phyloP scores from a whole-genome alignment of 2,888 invertebrate species.

The Nematopogon swammerdamellus region DNA sequence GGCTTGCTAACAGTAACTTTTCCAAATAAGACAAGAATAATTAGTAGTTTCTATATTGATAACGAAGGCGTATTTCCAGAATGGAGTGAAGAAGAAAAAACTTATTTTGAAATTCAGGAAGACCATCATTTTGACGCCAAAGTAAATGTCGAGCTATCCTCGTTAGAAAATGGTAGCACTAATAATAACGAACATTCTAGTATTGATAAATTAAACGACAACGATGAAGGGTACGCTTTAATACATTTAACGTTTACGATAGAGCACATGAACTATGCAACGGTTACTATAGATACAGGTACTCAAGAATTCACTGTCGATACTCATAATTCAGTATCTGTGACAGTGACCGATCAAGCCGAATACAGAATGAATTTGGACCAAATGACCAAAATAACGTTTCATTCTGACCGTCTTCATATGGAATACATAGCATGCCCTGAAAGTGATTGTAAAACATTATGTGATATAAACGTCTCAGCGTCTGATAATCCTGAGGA shows the following conservation, averaged over 20 bases:
- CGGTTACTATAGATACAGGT: slow-evolving; percentile 38
- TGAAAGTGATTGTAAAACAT: slow-evolving; percentile 27
- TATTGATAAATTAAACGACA: slow-evolving; percentile 9
- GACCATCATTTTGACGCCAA: slow-evolving; percentile 19
- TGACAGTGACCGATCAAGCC: slow-evolving; percentile 24
- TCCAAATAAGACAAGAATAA: slow-evolving; percentile 37
- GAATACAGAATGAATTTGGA: slow-evolving; percentile 31
- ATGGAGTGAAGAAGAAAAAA: slow-evolving; percentile 35
- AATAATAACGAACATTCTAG: background rate
- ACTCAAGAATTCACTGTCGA: slow-evolving; percentile 26
- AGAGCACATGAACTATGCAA: slow-evolving; percentile 53
- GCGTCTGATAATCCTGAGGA: slow-evolving; percentile 11
- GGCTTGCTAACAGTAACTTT: slow-evolving; percentile 36
- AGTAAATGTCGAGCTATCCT: slow-evolving; percentile 7
- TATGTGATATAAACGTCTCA: slow-evolving; percentile 27
- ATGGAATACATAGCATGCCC: slow-evolving; percentile 30
- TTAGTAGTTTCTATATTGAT: slow-evolving; percentile 27
- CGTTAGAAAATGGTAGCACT: too few relatives aligned
- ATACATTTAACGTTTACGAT: slow-evolving; percentile 26
- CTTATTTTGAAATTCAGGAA: slow-evolving; percentile 23
- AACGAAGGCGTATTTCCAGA: slow-evolving; percentile 37
- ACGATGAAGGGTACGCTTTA: slow-evolving; percentile 21
- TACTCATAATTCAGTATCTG: slow-evolving; percentile 30
- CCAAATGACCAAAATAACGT: slow-evolving; percentile 25
- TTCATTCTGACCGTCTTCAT: slow-evolving; percentile 29